These are phyloP conservation scores for Myotis yumanensis DNA, from an alignment of 2,113 vertebrate genomes.

Conservation along the genomic window DNA sequence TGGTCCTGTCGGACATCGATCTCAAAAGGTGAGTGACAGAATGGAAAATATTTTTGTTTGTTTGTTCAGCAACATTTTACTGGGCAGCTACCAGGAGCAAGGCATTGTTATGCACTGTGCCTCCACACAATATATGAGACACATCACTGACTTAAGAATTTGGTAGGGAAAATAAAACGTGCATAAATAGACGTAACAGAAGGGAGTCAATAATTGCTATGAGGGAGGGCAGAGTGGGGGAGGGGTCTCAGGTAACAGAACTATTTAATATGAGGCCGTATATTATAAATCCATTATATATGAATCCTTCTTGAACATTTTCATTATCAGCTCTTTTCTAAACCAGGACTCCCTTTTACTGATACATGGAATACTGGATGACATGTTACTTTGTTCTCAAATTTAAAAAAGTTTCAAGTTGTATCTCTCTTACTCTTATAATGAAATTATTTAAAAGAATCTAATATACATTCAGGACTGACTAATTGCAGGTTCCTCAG, in stretches of 20 bases:
- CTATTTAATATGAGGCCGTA: not conserved
- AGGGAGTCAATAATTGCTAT: not conserved
- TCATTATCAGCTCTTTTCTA: not conserved
- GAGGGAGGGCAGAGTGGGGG: not conserved
- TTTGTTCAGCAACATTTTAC: not conserved
- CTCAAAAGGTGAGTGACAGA: not conserved
- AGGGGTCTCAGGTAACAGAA: not conserved
- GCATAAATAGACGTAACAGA: no score
- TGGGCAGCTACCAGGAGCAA: not conserved
- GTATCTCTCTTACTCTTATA: not conserved
- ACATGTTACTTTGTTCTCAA: not conserved
- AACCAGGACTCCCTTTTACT: not conserved
- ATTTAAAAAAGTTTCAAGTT: not conserved
- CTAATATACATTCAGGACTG: not conserved
- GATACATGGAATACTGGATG: not conserved
- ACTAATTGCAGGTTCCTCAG: not conserved
- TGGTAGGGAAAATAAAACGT: not conserved
- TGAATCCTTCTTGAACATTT: not conserved
- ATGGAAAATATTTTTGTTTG: not conserved
- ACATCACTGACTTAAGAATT: not conserved
- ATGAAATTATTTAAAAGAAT: not conserved
- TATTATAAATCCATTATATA: not conserved
- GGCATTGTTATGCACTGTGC: not conserved
- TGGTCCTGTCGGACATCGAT: not conserved
- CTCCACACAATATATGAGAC: not conserved